Conservation (phyloP, 1,140 invertebrate genomes). For the Drepana arcuata region DNA sequence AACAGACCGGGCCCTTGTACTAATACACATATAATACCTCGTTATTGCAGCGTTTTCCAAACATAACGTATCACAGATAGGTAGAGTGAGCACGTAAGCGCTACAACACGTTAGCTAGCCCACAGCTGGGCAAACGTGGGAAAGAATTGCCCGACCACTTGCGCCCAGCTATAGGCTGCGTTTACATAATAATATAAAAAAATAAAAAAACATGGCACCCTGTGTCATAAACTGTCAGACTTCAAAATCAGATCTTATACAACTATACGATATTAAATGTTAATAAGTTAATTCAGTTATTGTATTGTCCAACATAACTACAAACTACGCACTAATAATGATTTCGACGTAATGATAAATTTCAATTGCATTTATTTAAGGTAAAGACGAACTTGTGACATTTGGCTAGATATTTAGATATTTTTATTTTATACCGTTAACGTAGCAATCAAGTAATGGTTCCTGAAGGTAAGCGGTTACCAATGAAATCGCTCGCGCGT, state of each 20-base stretch:
- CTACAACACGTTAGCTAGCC: too few species aligned
- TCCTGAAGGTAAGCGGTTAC: too few species aligned
- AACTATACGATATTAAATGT: conserved; percentile 6
- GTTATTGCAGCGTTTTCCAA: conserved; percentile 57
- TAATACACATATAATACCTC: conserved; percentile 43
- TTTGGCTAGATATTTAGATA: too few species aligned
- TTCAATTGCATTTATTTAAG: neutral
- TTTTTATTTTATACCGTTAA: too few species aligned
- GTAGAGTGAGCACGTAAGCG: conserved; percentile 41
- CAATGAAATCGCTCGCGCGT: too few species aligned
- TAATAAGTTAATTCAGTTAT: conserved; percentile 37
- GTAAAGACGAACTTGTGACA: neutral
- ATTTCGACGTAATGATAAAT: neutral
- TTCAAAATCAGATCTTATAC: conserved; percentile 19
- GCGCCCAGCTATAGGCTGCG: too few species aligned
- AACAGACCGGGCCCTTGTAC: too few species aligned
- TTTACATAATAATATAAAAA: too few species aligned
- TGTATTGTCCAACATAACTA: conserved; percentile 8
- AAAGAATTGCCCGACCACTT: too few species aligned
- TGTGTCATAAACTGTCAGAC: conserved; percentile 35
- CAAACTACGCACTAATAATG: too few species aligned
- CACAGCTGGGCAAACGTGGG: too few species aligned
- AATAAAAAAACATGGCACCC: conserved; percentile 40
- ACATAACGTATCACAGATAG: conserved; percentile 65
- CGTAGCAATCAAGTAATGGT: too few species aligned